Evolutionary conservation across 2,888 invertebrate species (phyloP), one percentile per base, ranked within the genome.

Genomic region (Endotricha flammealis): DNA sequence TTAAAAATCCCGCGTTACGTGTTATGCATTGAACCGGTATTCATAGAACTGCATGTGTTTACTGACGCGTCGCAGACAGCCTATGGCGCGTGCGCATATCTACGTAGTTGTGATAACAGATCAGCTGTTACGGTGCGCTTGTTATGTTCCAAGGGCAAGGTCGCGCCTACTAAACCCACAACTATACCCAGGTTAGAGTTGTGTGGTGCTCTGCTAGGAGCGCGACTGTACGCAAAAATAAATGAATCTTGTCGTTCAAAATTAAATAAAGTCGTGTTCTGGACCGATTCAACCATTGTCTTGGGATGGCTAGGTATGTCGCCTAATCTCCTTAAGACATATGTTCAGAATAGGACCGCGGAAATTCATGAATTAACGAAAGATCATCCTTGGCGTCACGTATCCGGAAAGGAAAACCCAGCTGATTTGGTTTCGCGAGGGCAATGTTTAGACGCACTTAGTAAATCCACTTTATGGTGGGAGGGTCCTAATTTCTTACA

Each of bases 271-370:
- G 36, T 47, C n/a, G 12, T 16, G 6, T 45, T 45, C 30, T 53
- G 59, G 53, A 41, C 53, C 0, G 56, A 51, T 29, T 56, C 52
- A 0, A 56, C 53, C 1, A 56, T 50, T 11, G 53, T 44, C 2
- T 30, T 50, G 6, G 39, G 39, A 9, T 55, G 53, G 53, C 32
- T 50, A 6, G 31, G 17, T 9, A 52, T 46, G 42, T 17, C 44
- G 6, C 46, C 48, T 12, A 32, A 39, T 11, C 3, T 20, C 7
- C 29, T 56, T 7, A 46, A 56, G 37, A 34, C 51, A 1, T 52
- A 44, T 29, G 52, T 56, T 2, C 49, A 47, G 32, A 52, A 53
- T 27, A 25, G 56, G 8, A 39, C 40, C 1, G 9, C 36, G 4
- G 39, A 51, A 34, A 51, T 57, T 8, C 37, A 44, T 8, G 46